Evolutionary conservation across 2,113 vertebrate species (phyloP), one percentile per base, ranked within the genome.

Genomic region (Bagarius yarrelli): DNA sequence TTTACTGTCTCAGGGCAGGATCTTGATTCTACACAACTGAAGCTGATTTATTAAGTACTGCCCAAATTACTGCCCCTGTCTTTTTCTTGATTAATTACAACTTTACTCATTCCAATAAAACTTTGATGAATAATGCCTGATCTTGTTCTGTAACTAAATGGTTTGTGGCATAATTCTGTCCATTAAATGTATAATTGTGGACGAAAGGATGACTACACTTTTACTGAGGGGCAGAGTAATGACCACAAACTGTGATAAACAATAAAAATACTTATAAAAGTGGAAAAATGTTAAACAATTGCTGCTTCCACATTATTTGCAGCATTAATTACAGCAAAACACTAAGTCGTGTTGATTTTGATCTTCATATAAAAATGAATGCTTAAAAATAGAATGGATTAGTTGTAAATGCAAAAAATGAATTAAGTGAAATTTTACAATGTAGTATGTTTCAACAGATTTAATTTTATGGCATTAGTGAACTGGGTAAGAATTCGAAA

Each of bases 141-240:
- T 71, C 5, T 53, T 71, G 52, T 53, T 70, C 36, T 71, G 3
- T 53, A 44, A 71, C n/a, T 71, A 70, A 76, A 36, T 44, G 11
- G 18, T 23, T 44, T 69, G 9, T 78, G 18, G 57, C 60, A 57
- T 21, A 56, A 71, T 34, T 55, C 21, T 71, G 64, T 61, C 18
- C n/a, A 32, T 55, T 23, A 73, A 30, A n/a, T 80, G 32, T 44
- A 32, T 13, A 21, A 73, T 66, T 56, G 8, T 78, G 27, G 13
- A 36, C 63, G 44, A 79, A 40, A 30, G 9, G 71, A 60, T 80
- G 15, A 53, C 59, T 44, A 36, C 67, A 55, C 27, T 19, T 36
- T 40, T 27, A 57, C 15, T 34, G n/a, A n/a, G 74, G 56, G 57
- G 47, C 27, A 83, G 52, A 34, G 36, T 34, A 57, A 80, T 85